phyloP scores from a whole-genome alignment of 1,140 invertebrate species.

The Drosophila ogumai region DNA sequence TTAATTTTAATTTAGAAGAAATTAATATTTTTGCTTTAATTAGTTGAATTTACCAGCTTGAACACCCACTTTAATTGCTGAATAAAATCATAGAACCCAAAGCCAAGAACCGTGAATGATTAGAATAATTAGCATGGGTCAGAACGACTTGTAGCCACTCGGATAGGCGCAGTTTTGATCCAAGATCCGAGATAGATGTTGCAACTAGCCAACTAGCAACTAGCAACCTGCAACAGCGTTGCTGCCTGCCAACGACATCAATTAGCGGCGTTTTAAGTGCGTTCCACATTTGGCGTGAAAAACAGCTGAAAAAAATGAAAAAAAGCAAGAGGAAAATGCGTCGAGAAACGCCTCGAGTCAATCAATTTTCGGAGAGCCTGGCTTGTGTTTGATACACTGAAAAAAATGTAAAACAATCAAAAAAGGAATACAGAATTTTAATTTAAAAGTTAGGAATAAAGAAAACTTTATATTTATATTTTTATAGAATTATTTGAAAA shows the following conservation, averaged over 20 bases:
- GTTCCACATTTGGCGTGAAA: slow-evolving; percentile 76
- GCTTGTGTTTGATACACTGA: slow-evolving; percentile 2
- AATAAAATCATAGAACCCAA: slow-evolving; percentile 5
- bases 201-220: slow-evolving; percentile 38
- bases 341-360: slow-evolving; percentile 79
- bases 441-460: too few species aligned
- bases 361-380: slow-evolving; percentile 61
- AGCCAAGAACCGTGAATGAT: slow-evolving; percentile 31
- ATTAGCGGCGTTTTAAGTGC: slow-evolving; percentile 78
- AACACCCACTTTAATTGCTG: slow-evolving; percentile 59
- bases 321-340: slow-evolving; percentile 56
- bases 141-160: slow-evolving; percentile 24
- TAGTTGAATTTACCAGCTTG: slow-evolving; percentile 1
- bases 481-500: too few species aligned
- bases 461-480: too few species aligned
- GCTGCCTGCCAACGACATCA: slow-evolving; percentile 74
- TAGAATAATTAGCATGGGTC: slow-evolving; percentile 61
- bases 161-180: slow-evolving; percentile 9
- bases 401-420: neutral
- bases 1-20: neutral
- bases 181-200: slow-evolving; percentile 38
- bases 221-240: slow-evolving; percentile 16
- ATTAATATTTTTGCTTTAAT: slow-evolving; percentile 18
- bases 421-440: neutral
- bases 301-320: slow-evolving; percentile 45